A percentile compares a stretch with the other conserved stretches of the same genome.
phyloP scores from a whole-genome alignment of 1,140 invertebrate species.

The Heliconius hermathena region DNA sequence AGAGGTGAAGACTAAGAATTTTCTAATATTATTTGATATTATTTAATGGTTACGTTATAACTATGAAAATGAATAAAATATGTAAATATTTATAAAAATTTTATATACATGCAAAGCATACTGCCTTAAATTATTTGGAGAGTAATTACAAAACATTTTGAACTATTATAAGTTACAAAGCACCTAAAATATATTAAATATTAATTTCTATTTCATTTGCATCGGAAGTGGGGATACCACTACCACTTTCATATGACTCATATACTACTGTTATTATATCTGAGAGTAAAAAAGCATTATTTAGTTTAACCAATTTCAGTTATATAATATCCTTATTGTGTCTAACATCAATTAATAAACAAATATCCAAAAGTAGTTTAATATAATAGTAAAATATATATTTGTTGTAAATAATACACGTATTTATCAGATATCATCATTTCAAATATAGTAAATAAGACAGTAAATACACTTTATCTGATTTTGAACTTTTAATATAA shows the following conservation, averaged over 20 bases:
- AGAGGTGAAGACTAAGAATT: too few species aligned
- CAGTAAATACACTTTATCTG: not conserved
- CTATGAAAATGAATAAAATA: too few species aligned
- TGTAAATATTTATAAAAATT: too few species aligned
- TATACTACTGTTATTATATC: not conserved
- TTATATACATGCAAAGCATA: too few species aligned
- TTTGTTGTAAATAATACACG: not conserved
- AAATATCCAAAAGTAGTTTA: not conserved
- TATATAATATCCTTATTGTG: not conserved
- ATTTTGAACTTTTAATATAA: not conserved
- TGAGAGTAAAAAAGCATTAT: not conserved
- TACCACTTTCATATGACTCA: conserved; percentile 1
- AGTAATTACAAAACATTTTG: not conserved
- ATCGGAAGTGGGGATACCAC: not conserved
- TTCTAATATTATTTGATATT: too few species aligned
- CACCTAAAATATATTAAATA: not conserved
- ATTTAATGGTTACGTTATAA: too few species aligned
- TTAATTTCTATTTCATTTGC: not conserved
- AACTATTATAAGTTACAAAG: not conserved
- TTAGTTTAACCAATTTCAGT: not conserved
- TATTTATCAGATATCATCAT: not conserved
- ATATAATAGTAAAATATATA: not conserved
- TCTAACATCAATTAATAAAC: not conserved
- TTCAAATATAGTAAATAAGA: not conserved
- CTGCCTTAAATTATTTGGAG: too few species aligned